Base-by-base conservation (phyloP, 1,140 invertebrate genomes). In the Calosoma granatense region DNA sequence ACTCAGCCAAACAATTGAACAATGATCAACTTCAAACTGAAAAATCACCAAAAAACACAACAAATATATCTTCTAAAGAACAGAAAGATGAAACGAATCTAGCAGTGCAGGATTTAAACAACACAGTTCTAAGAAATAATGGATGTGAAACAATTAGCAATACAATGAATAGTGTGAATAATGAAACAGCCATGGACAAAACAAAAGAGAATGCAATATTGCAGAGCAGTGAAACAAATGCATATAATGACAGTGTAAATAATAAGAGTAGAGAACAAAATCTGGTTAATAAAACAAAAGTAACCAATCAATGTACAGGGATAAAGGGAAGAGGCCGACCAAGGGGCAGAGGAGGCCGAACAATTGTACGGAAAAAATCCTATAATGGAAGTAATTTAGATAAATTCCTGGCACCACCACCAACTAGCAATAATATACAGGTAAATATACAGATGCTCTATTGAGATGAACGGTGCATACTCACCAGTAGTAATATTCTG, bases 41-140 rank as follows among this genome's bases (percentile, higher is more conserved):
- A 26, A 65, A 59, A 47, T 26, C 26, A 54, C 21, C 55, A 54
- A 67, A 64, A 60, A 43, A 14, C 47, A 51, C 56, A 53, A 52
- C 53, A 4, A 63, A 61, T 43, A 55, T 17, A 52, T 60, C 57
- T 56, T 60, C 51, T 15, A 43, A 57, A 43, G 20, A 26, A 52
- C 60, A 58, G 69, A 70, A 70, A 71, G 59, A 58, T 59, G 30
- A 20, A 52, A 2, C 43, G 55, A 56, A n/a, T 39, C 15, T 51
- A 30, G 22, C 20, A n/a, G 26, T 41, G 11, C 30, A 53, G 43
- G 26, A 43, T 17, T 26, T 60, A 22, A 47, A 56, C n/a, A 51
- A 36, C 21, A 20, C 59, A 57, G 39, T 57, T 62, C 14, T 36
- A 30, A 22, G 53, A 54, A 22, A 22, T 36, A 21, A 55, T 52